Conservation (phyloP, 1,140 invertebrate genomes). For the Laupala kohalensis region DNA sequence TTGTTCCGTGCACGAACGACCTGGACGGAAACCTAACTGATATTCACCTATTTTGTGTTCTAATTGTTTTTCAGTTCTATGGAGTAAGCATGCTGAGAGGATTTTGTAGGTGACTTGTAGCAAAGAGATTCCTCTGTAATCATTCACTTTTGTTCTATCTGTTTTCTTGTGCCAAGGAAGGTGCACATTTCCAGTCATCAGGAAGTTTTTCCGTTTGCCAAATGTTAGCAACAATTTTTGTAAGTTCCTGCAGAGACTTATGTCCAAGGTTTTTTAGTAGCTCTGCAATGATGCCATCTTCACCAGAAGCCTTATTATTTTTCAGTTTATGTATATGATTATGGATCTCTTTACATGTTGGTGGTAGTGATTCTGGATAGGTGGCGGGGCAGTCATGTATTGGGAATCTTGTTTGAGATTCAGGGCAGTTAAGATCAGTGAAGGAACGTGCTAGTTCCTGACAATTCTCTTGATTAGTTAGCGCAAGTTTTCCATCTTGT, state of each 20-base stretch:
- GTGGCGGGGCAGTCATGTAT: too few species aligned
- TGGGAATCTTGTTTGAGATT: too few species aligned
- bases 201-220: not conserved
- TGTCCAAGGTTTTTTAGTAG: not conserved
- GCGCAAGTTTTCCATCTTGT: too few species aligned
- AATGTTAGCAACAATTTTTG: not conserved
- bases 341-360: too few species aligned
- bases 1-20: not conserved
- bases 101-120: not conserved
- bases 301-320: too few species aligned
- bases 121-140: constrained; percentile 1
- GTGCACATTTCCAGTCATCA: not conserved
- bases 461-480: too few species aligned
- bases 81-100: not conserved
- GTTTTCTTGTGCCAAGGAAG: not conserved
- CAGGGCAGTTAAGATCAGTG: too few species aligned
- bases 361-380: too few species aligned
- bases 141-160: not conserved
- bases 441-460: too few species aligned
- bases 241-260: not conserved
- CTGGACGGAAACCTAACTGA: not conserved
- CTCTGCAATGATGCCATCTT: too few species aligned
- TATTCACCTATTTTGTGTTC: not conserved
- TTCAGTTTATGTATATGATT: too few species aligned
- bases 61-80: not conserved